phyloP scores from a whole-genome alignment of 2,888 invertebrate species.

The Trimorus sp. region DNA sequence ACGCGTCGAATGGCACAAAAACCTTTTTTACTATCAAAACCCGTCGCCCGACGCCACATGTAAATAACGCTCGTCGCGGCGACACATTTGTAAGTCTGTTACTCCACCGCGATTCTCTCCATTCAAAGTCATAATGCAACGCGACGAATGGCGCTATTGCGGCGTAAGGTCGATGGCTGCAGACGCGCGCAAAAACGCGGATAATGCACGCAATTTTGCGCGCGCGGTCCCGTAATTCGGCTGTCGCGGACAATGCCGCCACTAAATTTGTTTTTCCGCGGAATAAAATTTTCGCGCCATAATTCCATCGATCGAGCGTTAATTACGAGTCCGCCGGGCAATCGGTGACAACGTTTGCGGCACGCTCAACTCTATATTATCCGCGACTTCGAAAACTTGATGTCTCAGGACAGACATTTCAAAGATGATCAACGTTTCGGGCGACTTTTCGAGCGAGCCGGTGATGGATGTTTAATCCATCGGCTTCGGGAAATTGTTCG shows the following conservation, averaged over 20 bases:
- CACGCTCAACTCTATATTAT: too few relatives aligned
- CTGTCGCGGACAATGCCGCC: neutral
- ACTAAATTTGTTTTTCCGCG: constrained; percentile 12
- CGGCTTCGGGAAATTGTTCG: too few relatives aligned
- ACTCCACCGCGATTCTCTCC: constrained; percentile 29
- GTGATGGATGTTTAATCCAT: too few relatives aligned
- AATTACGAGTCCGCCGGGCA: too few relatives aligned
- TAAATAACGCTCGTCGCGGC: neutral
- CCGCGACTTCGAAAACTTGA: too few relatives aligned
- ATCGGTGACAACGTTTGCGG: too few relatives aligned
- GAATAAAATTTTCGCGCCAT: too few relatives aligned
- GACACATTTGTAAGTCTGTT: neutral
- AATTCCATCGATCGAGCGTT: too few relatives aligned
- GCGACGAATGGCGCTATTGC: constrained; percentile 39
- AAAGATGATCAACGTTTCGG: too few relatives aligned
- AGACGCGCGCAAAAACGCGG: constrained; percentile 11
- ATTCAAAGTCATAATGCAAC: constrained; percentile 33
- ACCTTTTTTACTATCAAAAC: neutral
- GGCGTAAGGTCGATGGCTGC: constrained; percentile 28
- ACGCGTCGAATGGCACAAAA: neutral
- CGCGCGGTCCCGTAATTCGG: too few relatives aligned
- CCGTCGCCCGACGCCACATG: neutral
- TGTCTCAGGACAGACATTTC: too few relatives aligned
- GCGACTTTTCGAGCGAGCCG: too few relatives aligned
- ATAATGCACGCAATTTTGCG: constrained; percentile 30